Percentiles rank a stretch among this genome's conserved stretches.
phyloP scores from a whole-genome alignment of 2,888 invertebrate species.

The Allolobophora icterica region DNA sequence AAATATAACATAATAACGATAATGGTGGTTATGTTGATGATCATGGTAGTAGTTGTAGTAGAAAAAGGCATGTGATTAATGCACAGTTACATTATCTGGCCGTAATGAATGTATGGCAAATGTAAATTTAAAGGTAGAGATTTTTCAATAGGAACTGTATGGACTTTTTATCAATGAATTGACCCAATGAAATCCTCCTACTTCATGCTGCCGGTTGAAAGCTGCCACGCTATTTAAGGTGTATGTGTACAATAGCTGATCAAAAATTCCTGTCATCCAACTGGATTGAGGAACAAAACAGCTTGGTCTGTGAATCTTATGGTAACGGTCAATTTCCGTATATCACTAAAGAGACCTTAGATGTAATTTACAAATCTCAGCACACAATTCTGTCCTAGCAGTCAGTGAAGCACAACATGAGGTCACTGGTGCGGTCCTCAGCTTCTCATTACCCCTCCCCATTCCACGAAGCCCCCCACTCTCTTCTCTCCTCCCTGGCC shows the following conservation, averaged over 20 bases:
- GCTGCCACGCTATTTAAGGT: no score
- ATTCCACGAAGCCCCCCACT: neutral
- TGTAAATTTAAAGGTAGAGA: no score
- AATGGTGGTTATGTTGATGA: neutral
- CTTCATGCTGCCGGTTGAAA: no score
- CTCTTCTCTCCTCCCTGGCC: neutral
- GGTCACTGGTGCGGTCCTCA: neutral
- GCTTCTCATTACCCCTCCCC: neutral
- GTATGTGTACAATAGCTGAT: neutral
- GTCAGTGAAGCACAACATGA: conserved; percentile 10
- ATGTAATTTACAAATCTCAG: conserved; percentile 11
- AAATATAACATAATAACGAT: neutral
- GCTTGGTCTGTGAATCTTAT: neutral
- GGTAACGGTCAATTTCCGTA: neutral
- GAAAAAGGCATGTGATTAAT: neutral
- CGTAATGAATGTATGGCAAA: neutral
- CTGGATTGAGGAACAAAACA: neutral
- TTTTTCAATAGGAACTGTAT: no score
- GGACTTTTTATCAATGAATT: no score
- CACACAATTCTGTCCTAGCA: neutral
- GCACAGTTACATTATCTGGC: neutral
- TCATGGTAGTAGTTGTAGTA: neutral
- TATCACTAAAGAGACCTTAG: neutral
- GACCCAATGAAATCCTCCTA: no score
- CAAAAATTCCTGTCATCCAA: neutral